A percentile compares a stretch with the other conserved stretches of the same genome.
Evolutionary conservation across 2,797 vertebrate genomes (phyloP).

Genomic region (Rhynchotus rufescens): DNA sequence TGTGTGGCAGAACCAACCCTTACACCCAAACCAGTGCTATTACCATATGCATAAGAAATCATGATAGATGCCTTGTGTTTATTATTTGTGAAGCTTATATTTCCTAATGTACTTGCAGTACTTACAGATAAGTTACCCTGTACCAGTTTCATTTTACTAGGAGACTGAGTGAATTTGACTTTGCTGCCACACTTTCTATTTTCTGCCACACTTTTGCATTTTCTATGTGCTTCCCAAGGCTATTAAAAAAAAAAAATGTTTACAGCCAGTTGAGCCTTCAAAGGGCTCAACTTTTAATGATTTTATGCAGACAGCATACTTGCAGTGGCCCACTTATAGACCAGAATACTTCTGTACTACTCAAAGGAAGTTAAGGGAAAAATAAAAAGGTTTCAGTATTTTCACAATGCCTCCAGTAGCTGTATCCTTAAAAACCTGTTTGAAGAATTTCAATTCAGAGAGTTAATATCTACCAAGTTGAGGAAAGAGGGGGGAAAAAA

Average conservation of each 20-base stretch:
- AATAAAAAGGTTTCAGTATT: neutral
- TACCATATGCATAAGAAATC: neutral
- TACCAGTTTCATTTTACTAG: neutral
- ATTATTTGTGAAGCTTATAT: neutral
- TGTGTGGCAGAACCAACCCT: neutral
- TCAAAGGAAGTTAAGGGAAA: neutral
- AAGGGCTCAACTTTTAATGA: neutral
- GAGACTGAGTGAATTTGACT: neutral
- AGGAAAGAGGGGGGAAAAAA: accelerated
- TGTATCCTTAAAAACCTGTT: neutral
- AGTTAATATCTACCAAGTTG: neutral
- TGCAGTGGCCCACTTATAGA: neutral
- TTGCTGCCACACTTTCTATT: neutral
- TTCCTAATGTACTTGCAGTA: neutral
- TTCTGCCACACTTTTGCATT: too few relatives aligned
- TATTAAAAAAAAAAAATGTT: neutral
- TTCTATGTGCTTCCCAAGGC: neutral
- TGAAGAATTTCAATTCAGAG: neutral
- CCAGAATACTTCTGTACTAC: neutral
- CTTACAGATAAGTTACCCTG: neutral
- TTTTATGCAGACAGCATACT: neutral
- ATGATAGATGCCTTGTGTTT: neutral
- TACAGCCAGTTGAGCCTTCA: neutral
- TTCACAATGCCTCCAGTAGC: neutral
- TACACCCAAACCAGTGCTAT: neutral